Evolutionary conservation across 2,888 invertebrate species (phyloP), one percentile per base, ranked within the genome.

Genomic region (Hipparchia sbordonii): DNA sequence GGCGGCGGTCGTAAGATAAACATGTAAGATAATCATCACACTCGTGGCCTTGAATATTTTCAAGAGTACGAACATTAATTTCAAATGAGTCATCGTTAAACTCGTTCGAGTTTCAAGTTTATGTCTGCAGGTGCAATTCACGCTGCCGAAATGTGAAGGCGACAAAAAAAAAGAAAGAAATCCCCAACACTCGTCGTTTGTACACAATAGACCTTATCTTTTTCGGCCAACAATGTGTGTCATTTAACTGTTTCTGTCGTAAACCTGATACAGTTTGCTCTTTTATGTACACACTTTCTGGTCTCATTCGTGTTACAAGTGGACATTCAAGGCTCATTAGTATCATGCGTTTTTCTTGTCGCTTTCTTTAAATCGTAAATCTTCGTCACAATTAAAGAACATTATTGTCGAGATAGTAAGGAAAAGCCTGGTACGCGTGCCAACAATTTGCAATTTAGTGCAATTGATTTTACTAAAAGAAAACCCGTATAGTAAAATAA

Each of bases 161-260:
- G 62, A 68, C 54, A 63, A 48, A 66, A 67, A 56, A 68, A 61
- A 63, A n/a, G n/a, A 60, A 71, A 71, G 60, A 72, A 72, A 72
- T 56, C 69, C 45, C 60, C 66, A 66, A 13, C 67, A 46, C 61
- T 70, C 59, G 52, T 39, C 59, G 54, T 72, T 65, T 54, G 67
- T 57, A 61, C 66, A 63, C 65, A 71, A 74, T 71, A 68, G 67
- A 61, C 65, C 54, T 72, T 76, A 76, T 78, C 76, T 77, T 82
- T 84, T 81, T 81, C 76, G 82, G 79, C 76, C 81, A 79, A 79
- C 79, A 81, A 87, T 86, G 85, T 87, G 80, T 88, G 90, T 83
- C 90, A 79, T 62, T 71, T 90, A 91, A 88, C 91, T 81, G 91
- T 89, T 79, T 72, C 80, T 81, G 83, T 88, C 84, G 90, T 90